These are phyloP conservation scores for Physella acuta DNA, from an alignment of 1,140 invertebrate species.

Conservation along the genomic window DNA sequence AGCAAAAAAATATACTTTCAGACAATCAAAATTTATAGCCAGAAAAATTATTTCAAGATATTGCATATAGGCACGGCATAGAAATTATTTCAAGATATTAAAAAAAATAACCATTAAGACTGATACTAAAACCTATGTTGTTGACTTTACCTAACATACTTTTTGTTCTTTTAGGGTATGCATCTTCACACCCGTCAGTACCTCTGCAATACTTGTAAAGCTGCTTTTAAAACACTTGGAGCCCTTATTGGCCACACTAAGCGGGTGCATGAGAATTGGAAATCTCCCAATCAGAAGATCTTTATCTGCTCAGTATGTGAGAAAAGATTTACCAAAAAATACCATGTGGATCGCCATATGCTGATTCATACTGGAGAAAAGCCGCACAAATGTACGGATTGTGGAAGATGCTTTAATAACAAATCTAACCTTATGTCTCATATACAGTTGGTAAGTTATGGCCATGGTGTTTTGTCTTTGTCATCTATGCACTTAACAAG, in stretches of 20 bases:
- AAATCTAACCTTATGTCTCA: slow-evolving; percentile 57
- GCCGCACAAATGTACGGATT: slow-evolving; percentile 55
- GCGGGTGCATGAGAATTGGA: slow-evolving; percentile 57
- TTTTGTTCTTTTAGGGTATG: slow-evolving; percentile 39
- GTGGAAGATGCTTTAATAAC: slow-evolving; percentile 55
- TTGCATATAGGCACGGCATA: no score
- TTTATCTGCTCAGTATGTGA: slow-evolving; percentile 57
- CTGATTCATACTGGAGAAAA: slow-evolving; percentile 57
- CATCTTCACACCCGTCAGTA: slow-evolving; percentile 56
- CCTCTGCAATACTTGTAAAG: slow-evolving; percentile 53
- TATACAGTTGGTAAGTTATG: slow-evolving; percentile 45
- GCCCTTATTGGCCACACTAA: slow-evolving; percentile 57
- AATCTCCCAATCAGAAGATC: slow-evolving; percentile 55
- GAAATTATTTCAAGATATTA: background rate
- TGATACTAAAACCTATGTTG: background rate
- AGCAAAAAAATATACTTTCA: no score
- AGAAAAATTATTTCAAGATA: no score
- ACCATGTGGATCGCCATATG: slow-evolving; percentile 57
- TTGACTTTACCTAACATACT: background rate
- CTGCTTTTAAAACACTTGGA: slow-evolving; percentile 56
- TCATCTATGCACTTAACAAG: background rate
- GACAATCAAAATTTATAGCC: no score
- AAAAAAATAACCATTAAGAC: no score
- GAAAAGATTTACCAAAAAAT: slow-evolving; percentile 57
- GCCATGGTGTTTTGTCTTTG: background rate